Conservation (phyloP, 2,797 vertebrate species). For the Todus mexicanus region DNA sequence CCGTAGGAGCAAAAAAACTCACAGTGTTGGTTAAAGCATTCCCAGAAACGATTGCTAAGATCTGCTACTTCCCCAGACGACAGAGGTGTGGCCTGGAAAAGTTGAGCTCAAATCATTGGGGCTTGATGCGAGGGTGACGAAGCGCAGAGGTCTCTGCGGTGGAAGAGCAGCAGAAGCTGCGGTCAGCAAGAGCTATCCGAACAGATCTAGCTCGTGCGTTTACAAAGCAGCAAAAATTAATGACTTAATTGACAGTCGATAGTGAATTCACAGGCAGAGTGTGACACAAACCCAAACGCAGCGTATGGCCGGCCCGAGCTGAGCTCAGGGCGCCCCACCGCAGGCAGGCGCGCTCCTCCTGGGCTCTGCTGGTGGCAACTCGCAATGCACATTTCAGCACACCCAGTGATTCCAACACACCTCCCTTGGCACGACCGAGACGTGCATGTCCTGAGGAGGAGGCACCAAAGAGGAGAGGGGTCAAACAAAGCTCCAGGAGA, state of each 20-base stretch:
- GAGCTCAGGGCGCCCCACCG: background rate
- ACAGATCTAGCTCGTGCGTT: background rate
- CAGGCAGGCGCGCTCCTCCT: background rate
- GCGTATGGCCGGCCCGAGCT: background rate
- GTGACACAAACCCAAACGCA: background rate
- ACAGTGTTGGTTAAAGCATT: background rate
- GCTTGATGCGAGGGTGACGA: background rate
- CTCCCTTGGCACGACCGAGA: background rate
- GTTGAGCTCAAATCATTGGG: background rate
- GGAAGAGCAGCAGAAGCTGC: background rate
- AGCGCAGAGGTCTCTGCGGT: background rate
- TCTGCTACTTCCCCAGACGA: background rate
- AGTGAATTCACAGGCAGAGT: background rate
- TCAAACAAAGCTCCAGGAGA: background rate
- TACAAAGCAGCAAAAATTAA: background rate
- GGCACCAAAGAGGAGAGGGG: background rate
- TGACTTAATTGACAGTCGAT: background rate
- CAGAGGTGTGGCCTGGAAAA: background rate
- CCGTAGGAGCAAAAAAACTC: background rate
- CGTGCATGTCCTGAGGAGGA: background rate
- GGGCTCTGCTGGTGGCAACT: background rate
- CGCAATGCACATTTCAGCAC: accelerated
- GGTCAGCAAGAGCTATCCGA: background rate
- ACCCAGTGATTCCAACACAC: background rate
- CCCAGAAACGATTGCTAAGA: background rate